phyloP scores from a whole-genome alignment of 2,888 invertebrate species.

The Teinopalpus imperialis region DNA sequence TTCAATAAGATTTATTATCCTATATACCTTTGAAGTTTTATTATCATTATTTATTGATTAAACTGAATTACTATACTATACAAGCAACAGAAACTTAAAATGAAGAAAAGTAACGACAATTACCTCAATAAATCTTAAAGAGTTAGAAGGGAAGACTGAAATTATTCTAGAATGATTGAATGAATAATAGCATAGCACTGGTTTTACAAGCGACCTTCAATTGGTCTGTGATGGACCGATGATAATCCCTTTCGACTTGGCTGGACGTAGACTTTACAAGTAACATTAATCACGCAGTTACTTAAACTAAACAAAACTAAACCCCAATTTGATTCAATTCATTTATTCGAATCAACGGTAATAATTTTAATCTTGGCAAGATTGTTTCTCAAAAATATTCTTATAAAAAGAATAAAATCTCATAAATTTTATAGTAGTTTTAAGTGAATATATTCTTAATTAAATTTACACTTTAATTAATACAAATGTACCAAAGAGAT shows the following conservation, averaged over 20 bases:
- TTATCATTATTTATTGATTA: too few species aligned
- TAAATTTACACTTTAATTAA: too few species aligned
- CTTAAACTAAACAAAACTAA: neutral
- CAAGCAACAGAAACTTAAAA: slow-evolving; percentile 30
- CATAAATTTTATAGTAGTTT: too few species aligned
- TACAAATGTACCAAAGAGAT: too few species aligned
- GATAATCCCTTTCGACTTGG: slow-evolving; percentile 10
- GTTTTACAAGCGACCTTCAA: slow-evolving; percentile 5
- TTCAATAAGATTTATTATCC: too few species aligned
- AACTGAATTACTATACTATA: neutral
- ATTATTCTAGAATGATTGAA: slow-evolving; percentile 15
- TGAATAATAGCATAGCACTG: slow-evolving; percentile 6
- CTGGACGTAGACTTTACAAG: neutral
- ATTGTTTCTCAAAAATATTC: too few species aligned
- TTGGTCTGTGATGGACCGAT: slow-evolving; percentile 1
- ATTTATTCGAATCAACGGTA: too few species aligned
- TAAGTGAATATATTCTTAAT: too few species aligned
- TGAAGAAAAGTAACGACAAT: slow-evolving; percentile 5
- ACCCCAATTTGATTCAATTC: too few species aligned
- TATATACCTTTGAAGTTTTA: too few species aligned
- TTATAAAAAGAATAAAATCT: too few species aligned
- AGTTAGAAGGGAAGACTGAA: neutral
- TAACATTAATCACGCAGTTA: slow-evolving; percentile 11
- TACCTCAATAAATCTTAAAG: slow-evolving; percentile 11
- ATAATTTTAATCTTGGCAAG: too few species aligned